Conservation (phyloP, 2,797 vertebrate species). For the Chelmon rostratus region DNA sequence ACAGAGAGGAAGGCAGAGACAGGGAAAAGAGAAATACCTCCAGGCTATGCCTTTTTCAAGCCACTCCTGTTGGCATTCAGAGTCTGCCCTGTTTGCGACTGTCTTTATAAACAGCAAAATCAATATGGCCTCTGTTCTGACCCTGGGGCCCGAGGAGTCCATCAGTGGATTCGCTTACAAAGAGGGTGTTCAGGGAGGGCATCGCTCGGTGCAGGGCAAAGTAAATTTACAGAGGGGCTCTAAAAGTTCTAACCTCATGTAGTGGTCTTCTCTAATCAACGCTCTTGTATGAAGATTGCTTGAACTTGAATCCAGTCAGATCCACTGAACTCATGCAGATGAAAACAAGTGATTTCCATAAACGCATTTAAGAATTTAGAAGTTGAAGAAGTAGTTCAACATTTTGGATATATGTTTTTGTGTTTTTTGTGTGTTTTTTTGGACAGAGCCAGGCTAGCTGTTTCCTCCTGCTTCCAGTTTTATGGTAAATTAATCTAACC, state of each 20-base stretch:
- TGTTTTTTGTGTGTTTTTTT: background rate
- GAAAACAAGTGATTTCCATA: background rate
- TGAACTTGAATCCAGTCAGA: background rate
- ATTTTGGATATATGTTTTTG: background rate
- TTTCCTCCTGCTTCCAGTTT: background rate
- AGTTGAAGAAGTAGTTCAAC: background rate
- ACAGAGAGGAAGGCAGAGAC: conserved; percentile 30
- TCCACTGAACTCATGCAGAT: background rate
- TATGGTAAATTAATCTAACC: background rate
- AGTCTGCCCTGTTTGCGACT: conserved; percentile 61
- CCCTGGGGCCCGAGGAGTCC: conserved; percentile 52
- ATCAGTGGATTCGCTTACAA: conserved; percentile 59
- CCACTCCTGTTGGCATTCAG: conserved; percentile 58
- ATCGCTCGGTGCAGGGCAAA: conserved; percentile 17
- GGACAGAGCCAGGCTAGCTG: too few species aligned
- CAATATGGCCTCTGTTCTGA: conserved; percentile 68
- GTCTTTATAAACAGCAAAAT: conserved; percentile 76
- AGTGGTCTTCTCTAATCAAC: background rate
- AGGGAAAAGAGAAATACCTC: conserved; percentile 27
- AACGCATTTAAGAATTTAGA: background rate
- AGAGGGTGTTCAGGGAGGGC: conserved; percentile 34
- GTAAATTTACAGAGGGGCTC: conserved; percentile 14
- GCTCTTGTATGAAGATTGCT: background rate
- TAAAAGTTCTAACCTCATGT: background rate
- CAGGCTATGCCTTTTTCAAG: conserved; percentile 49